Conservation (phyloP, 2,888 invertebrate species). For the Altica lythri region DNA sequence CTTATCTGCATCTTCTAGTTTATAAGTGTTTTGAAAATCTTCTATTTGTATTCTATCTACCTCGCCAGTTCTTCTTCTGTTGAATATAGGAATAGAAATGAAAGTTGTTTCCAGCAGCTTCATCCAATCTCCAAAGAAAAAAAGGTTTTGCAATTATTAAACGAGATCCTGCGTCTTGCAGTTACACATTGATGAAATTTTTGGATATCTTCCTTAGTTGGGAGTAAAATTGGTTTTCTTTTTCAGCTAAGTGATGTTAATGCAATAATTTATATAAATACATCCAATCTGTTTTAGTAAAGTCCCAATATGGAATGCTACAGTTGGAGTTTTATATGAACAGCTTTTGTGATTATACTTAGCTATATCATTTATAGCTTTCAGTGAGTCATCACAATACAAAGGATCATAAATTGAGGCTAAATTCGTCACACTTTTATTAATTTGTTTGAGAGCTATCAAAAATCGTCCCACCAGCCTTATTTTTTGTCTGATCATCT, state of each 20-base stretch:
- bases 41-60: slow-evolving; percentile 23
- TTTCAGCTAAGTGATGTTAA: too few species aligned
- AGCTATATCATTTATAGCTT: slow-evolving; percentile 31
- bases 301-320: slow-evolving; percentile 34
- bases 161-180: too few species aligned
- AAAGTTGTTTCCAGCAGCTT: slow-evolving; percentile 24
- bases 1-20: slow-evolving; percentile 6
- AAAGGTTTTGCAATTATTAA: neutral
- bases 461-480: slow-evolving; percentile 35
- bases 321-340: slow-evolving; percentile 30
- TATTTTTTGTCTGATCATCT: slow-evolving; percentile 35
- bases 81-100: slow-evolving; percentile 32
- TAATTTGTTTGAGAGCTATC: slow-evolving; percentile 17
- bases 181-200: too few species aligned
- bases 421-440: slow-evolving; percentile 29
- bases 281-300: slow-evolving; percentile 32
- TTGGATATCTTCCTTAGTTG: too few species aligned
- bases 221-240: too few species aligned
- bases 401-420: slow-evolving; percentile 35
- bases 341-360: slow-evolving; percentile 19
- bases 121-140: slow-evolving; percentile 18
- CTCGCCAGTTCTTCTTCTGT: slow-evolving; percentile 33
- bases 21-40: slow-evolving; percentile 14
- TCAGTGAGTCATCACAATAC: slow-evolving; percentile 25
- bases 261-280: too few species aligned